phyloP scores from a whole-genome alignment of 2,888 invertebrate species.

The Punctoribates punctum region DNA sequence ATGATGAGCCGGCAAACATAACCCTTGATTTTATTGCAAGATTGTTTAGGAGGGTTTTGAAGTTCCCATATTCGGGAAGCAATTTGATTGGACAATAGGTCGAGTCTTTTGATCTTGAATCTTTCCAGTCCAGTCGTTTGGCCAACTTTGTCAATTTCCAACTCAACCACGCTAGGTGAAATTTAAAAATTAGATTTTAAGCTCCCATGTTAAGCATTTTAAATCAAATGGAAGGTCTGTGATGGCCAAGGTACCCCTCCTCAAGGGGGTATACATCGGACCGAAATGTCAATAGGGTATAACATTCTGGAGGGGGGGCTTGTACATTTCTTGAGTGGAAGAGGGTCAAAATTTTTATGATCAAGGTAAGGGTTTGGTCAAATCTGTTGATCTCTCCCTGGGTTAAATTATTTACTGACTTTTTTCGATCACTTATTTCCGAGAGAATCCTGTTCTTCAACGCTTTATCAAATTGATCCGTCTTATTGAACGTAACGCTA shows the following conservation, averaged over 20 bases:
- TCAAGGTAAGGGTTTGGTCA: too few species aligned
- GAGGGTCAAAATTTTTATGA: too few species aligned
- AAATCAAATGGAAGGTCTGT: too few species aligned
- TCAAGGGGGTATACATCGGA: too few species aligned
- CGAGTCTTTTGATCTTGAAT: not conserved
- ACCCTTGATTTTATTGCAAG: not conserved
- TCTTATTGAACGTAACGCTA: conserved; percentile 5
- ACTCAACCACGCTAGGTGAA: not conserved
- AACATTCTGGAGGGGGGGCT: too few species aligned
- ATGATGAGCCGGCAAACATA: not conserved
- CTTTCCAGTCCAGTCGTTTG: not conserved
- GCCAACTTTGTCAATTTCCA: not conserved
- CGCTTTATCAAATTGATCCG: not conserved
- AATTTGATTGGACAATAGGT: not conserved
- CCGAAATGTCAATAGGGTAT: too few species aligned
- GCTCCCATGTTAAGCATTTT: too few species aligned
- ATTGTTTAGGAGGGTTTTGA: conserved; percentile 22
- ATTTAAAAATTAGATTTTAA: too few species aligned
- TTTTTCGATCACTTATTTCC: conserved; percentile 17
- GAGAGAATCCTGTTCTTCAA: not conserved
- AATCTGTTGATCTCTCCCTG: too few species aligned
- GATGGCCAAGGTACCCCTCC: too few species aligned
- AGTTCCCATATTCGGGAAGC: not conserved
- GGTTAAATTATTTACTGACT: not conserved
- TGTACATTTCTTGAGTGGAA: too few species aligned